phyloP scores from a whole-genome alignment of 2,797 vertebrate species.

The Muraenolepis orangiensis region DNA sequence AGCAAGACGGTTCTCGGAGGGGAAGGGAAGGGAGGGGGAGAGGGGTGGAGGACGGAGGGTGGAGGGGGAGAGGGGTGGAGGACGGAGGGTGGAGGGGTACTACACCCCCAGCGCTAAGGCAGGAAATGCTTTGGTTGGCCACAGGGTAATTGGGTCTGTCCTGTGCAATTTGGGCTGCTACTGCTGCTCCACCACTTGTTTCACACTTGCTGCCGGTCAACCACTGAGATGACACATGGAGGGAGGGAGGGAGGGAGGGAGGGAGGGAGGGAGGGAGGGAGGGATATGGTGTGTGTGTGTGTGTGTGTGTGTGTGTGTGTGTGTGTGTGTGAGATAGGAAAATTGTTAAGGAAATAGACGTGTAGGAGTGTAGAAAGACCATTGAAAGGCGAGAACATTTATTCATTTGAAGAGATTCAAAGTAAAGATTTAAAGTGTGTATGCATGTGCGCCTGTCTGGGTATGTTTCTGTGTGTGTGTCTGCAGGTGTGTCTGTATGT shows the following conservation, averaged over 20 bases:
- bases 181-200: conserved; percentile 71
- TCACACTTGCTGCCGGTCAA: conserved; percentile 76
- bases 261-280: no score
- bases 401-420: no score
- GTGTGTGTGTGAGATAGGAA: not conserved
- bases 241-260: conserved; percentile 18
- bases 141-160: conserved; percentile 83
- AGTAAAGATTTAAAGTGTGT: no score
- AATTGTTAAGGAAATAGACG: no score
- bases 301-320: not conserved
- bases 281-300: not conserved
- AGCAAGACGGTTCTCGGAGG: conserved; percentile 49
- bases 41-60: not conserved
- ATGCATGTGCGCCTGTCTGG: no score
- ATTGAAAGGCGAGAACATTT: no score
- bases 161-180: conserved; percentile 76
- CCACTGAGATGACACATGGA: conserved; percentile 48
- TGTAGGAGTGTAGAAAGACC: no score
- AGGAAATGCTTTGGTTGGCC: conserved; percentile 83
- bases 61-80: conserved; percentile 5
- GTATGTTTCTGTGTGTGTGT: no score
- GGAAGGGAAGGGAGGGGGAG: not conserved
- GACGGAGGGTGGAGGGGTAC: conserved; percentile 28
- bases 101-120: conserved; percentile 73
- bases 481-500: not conserved